A percentile compares a stretch with the other conserved stretches of the same genome.
Conservation (phyloP, 2,888 invertebrate species). For the Campoplex nolae region DNA sequence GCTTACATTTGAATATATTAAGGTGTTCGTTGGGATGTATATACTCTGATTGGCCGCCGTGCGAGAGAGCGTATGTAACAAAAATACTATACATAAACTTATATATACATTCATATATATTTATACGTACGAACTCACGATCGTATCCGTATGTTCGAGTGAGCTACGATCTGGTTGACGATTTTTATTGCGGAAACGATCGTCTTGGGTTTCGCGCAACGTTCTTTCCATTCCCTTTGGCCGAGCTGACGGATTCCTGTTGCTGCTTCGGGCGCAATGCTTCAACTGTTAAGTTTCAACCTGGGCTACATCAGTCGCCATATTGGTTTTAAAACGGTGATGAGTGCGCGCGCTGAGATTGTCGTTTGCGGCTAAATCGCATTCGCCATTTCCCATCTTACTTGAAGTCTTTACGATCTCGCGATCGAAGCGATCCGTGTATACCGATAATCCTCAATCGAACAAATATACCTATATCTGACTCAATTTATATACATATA, state of each 20-base stretch:
- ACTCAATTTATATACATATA: conserved; percentile 18
- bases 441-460: conserved; percentile 61
- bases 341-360: conserved; percentile 52
- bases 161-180: conserved; percentile 84
- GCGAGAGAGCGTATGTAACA: conserved; percentile 66
- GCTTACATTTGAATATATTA: conserved; percentile 85
- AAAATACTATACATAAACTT: conserved; percentile 9
- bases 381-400: conserved; percentile 59
- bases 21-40: conserved; percentile 74
- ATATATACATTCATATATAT: conserved; percentile 19
- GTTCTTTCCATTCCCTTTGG: conserved; percentile 24
- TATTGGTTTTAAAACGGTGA: conserved; percentile 58
- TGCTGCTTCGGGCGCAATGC: conserved; percentile 57
- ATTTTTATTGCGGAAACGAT: conserved; percentile 82
- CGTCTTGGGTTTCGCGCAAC: conserved; percentile 74
- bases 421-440: conserved; percentile 27
- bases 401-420: conserved; percentile 67
- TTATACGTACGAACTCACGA: conserved; percentile 66
- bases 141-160: conserved; percentile 77
- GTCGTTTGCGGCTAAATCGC: conserved; percentile 59
- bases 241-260: conserved; percentile 40
- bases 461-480: conserved; percentile 26
- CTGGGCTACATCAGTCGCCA: conserved; percentile 40
- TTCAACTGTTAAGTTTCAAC: conserved; percentile 39
- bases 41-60: conserved; percentile 80